A percentile compares a stretch with the other conserved stretches of the same genome.
phyloP scores from a whole-genome alignment of 1,140 invertebrate genomes.

The Notospermus geniculatus region DNA sequence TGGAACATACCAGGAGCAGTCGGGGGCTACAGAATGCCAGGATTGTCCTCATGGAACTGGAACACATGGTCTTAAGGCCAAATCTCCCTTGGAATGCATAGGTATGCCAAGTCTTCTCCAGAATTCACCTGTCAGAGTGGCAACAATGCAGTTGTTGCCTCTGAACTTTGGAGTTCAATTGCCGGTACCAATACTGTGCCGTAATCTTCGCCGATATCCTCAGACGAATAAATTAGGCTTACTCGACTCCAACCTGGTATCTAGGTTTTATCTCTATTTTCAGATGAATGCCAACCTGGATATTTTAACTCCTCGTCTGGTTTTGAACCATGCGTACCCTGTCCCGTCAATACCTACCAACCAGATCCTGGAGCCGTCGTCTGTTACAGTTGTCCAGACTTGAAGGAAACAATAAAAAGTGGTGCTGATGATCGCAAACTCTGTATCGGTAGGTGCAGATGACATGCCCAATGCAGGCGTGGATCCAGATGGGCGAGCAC shows the following conservation, averaged over 20 bases:
- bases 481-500: too few relatives aligned
- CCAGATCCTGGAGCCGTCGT: slow-evolving; percentile 16
- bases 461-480: too few relatives aligned
- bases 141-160: too few relatives aligned
- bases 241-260: too few relatives aligned
- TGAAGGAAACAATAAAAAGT: slow-evolving; percentile 48
- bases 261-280: too few relatives aligned
- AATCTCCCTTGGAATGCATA: slow-evolving; percentile 85
- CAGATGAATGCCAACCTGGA: slow-evolving; percentile 24
- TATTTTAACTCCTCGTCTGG: slow-evolving; percentile 25
- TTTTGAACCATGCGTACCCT: slow-evolving; percentile 24
- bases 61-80: slow-evolving; percentile 67
- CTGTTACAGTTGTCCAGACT: slow-evolving; percentile 18
- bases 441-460: slow-evolving; percentile 70
- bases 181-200: too few relatives aligned
- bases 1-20: slow-evolving; percentile 11
- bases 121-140: slow-evolving; percentile 4
- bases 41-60: background rate
- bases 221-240: too few relatives aligned
- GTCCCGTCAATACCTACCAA: slow-evolving; percentile 24
- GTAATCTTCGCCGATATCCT: too few relatives aligned
- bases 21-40: background rate
- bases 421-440: slow-evolving; percentile 83
- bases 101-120: slow-evolving; percentile 56
- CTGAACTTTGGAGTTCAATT: too few relatives aligned